These are phyloP conservation scores for Latrodectus geometricus DNA, from an alignment of 1,140 invertebrate species.

Conservation along the genomic window DNA sequence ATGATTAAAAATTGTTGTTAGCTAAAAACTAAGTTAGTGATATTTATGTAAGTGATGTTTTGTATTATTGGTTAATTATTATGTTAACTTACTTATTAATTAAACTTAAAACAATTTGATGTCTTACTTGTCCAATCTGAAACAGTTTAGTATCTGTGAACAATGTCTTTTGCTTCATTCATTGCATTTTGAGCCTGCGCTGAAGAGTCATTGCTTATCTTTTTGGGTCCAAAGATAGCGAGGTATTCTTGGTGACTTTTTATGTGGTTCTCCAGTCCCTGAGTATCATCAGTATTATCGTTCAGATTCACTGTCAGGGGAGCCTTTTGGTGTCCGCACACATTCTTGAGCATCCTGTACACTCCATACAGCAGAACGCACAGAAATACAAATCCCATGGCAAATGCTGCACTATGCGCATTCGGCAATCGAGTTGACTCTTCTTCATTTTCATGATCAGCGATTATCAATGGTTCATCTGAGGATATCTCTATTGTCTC, in stretches of 20 bases:
- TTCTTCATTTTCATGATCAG: constrained; percentile 1
- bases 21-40: too few relatives aligned
- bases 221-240: constrained; percentile 43
- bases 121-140: too few relatives aligned
- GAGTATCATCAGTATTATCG: background rate
- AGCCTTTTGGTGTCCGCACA: background rate
- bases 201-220: background rate
- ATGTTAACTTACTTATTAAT: too few relatives aligned
- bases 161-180: too few relatives aligned
- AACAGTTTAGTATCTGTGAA: too few relatives aligned
- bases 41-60: too few relatives aligned
- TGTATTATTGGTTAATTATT: too few relatives aligned
- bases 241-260: constrained; percentile 10
- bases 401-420: constrained; percentile 45
- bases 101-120: too few relatives aligned
- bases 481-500: too few relatives aligned
- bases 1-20: too few relatives aligned
- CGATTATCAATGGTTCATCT: background rate
- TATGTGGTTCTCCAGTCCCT: constrained; percentile 14
- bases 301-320: constrained; percentile 15
- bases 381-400: constrained; percentile 31
- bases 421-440: constrained; percentile 23
- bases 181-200: too few relatives aligned
- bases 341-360: constrained; percentile 18
- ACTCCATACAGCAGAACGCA: constrained; percentile 20